Evolutionary conservation across 1,140 invertebrate genomes (phyloP), one percentile per base, ranked within the genome.

Genomic region (Lycorma delicatula): DNA sequence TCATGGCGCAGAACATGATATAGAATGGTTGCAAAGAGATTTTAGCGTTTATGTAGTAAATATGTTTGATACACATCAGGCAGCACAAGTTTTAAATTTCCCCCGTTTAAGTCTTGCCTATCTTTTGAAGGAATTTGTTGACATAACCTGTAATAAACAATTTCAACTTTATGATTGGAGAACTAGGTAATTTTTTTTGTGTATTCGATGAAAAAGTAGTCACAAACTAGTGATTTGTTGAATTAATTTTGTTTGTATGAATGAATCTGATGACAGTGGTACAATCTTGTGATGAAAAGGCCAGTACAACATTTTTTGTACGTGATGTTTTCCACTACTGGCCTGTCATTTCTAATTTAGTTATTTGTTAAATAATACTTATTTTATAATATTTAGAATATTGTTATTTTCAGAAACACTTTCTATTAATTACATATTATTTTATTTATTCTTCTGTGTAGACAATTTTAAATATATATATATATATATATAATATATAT

Each of bases 101-200:
- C 74, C 81, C 0, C 79, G 82, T 27, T 75, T 86, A 2, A 92
- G 90, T 18, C 75, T 98, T 23, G 81, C 86, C 1, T 84, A 85
- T 72, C 72, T 99, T 2, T 71, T 98, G 7, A 77, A 84, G 60
- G 74, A 79, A 36, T 96, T 91, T 69, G 94, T 92, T 69, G 73
- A 82, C 20, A 73, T 95, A 12, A 74, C 83, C 61, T 79, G 86
- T 1, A 85, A 98, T 66, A 99, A 99, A 74, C 81, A 85, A 56
- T 93, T 88, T 70, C 96, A 98, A 71, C 70, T 94, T 27, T 93
- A 94, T 2, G 97, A 99, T 73, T 99, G 97, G 97, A 83, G 97
- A 59, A 90, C 96, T 22, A 78, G 86, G 81, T 83, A 68, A 38
- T 3, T 34, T 9, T 50, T 34, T 16, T 49, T 52, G 18, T 25